phyloP scores from a whole-genome alignment of 1,140 invertebrate species.

The Heliconius congener region DNA sequence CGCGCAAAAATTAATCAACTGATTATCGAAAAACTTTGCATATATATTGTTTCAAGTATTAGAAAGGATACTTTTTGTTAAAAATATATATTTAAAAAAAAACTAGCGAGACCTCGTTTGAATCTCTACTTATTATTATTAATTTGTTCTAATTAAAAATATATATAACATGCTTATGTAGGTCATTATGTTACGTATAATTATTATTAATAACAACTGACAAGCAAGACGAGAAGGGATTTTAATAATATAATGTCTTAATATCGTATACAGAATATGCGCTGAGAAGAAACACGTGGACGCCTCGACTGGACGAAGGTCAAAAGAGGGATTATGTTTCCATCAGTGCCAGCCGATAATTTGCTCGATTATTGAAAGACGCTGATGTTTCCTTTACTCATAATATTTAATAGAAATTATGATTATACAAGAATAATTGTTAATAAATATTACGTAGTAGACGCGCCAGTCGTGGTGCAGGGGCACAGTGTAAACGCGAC shows the following conservation, averaged over 20 bases:
- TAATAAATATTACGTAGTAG: not conserved
- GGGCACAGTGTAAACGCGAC: no score
- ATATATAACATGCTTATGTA: not conserved
- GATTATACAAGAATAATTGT: not conserved
- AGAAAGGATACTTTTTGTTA: no score
- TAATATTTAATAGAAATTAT: not conserved
- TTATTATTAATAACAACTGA: not conserved
- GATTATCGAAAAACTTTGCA: no score
- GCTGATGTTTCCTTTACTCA: not conserved
- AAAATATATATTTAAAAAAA: no score
- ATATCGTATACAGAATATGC: constrained; percentile 4
- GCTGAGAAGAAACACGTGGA: constrained; percentile 23
- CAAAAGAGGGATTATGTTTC: constrained; percentile 20
- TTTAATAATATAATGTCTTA: not conserved
- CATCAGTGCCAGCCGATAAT: not conserved
- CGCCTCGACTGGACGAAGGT: not conserved
- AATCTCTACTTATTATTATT: not conserved
- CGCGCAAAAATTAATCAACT: no score
- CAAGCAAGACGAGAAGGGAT: not conserved
- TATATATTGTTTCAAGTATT: no score
- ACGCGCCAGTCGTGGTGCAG: no score
- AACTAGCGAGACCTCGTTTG: no score
- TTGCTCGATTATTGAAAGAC: not conserved
- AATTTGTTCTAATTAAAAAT: not conserved
- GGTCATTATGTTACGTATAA: not conserved